A percentile compares a stretch with the other conserved stretches of the same genome.
Evolutionary conservation across 2,113 vertebrate genomes (phyloP).

Genomic region (Aythya baeri): DNA sequence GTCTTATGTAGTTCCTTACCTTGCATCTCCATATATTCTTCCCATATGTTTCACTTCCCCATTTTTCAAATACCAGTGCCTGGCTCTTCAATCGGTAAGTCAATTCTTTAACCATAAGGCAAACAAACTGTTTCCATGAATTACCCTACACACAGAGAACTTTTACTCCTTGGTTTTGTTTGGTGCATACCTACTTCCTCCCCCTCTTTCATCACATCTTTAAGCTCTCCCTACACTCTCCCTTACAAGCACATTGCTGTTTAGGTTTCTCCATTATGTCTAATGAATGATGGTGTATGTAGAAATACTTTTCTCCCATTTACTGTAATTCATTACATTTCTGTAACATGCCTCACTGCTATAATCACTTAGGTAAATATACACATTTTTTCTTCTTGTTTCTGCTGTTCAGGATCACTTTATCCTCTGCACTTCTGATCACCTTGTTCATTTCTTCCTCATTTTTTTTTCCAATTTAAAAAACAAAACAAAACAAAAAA

Average conservation of each 20-base stretch:
- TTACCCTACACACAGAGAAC: not conserved
- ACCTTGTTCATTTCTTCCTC: not conserved
- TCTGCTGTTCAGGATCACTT: not conserved
- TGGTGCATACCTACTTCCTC: not conserved
- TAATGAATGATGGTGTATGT: fast-evolving
- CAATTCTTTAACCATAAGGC: not conserved
- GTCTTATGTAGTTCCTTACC: not conserved
- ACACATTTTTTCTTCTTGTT: not conserved
- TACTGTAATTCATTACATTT: not conserved
- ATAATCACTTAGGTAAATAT: fast-evolving
- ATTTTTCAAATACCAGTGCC: not conserved
- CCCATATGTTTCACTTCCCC: not conserved
- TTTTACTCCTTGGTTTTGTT: not conserved
- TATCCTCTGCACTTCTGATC: not conserved
- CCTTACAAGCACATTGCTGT: not conserved
- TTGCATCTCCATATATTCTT: not conserved
- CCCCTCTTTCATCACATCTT: not conserved
- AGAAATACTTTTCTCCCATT: not conserved
- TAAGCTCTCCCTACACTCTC: not conserved
- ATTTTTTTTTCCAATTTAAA: not conserved
- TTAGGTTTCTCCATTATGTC: not conserved
- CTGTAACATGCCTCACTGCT: not conserved
- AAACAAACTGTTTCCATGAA: not conserved
- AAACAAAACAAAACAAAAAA: not conserved
- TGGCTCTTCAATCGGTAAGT: not conserved